phyloP scores from a whole-genome alignment of 2,113 vertebrate species.

The Toxostoma redivivum region DNA sequence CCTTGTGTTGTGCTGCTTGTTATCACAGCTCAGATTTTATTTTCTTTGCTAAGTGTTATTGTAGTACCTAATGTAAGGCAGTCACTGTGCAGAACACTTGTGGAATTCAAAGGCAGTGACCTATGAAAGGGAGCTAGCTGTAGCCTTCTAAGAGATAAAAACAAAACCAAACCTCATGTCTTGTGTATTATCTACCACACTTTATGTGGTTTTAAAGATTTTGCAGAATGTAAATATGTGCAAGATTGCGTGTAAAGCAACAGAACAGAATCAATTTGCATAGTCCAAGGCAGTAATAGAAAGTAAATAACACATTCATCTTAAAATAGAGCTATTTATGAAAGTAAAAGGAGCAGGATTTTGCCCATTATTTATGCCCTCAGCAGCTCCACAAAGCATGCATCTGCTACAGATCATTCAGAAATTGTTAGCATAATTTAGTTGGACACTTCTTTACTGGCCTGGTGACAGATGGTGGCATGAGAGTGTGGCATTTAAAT shows the following conservation, averaged over 20 bases:
- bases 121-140: background rate
- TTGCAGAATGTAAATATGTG: background rate
- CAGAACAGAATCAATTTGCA: background rate
- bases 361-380: background rate
- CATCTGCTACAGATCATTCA: background rate
- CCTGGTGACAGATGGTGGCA: background rate
- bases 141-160: background rate
- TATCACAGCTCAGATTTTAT: background rate
- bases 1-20: background rate
- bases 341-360: background rate
- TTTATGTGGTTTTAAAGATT: background rate
- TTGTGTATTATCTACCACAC: background rate
- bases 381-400: background rate
- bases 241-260: background rate
- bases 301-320: background rate
- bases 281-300: background rate
- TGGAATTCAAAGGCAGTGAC: background rate
- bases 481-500: background rate
- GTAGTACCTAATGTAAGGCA: background rate
- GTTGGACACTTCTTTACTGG: background rate
- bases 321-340: background rate
- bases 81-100: background rate
- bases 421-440: background rate
- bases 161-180: background rate
- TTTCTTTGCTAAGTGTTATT: background rate